Percentiles rank a stretch among this genome's conserved stretches.
These are phyloP conservation scores for Saturnia pavonia DNA, from an alignment of 2,888 invertebrate genomes.

Conservation along the genomic window DNA sequence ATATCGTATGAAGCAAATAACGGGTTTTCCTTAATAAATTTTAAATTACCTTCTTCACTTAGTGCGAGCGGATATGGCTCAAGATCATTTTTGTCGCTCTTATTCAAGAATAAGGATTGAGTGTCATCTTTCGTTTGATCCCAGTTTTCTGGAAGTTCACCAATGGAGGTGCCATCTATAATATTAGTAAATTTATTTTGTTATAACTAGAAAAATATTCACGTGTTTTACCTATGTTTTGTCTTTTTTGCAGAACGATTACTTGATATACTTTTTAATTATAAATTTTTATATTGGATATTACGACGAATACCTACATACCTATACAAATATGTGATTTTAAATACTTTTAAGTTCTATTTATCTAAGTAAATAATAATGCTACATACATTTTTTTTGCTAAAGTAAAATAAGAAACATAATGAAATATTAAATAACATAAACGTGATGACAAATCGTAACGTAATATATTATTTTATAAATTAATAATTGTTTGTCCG, in stretches of 20 bases:
- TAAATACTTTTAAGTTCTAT: neutral
- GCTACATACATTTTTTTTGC: neutral
- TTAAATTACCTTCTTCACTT: constrained; percentile 73
- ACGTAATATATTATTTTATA: neutral
- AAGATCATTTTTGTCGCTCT: constrained; percentile 79
- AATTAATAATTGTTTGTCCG: neutral
- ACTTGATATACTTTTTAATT: neutral
- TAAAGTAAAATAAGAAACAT: neutral
- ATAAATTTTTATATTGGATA: too few species aligned
- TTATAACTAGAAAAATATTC: neutral
- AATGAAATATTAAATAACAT: neutral
- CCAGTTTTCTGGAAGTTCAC: constrained; percentile 78
- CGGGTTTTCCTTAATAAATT: neutral
- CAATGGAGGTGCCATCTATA: constrained; percentile 70
- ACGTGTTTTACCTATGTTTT: neutral
- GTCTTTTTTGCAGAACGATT: neutral
- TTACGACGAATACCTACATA: too few species aligned
- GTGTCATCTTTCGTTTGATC: constrained; percentile 79
- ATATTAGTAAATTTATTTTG: neutral
- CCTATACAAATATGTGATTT: neutral
- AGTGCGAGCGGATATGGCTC: constrained; percentile 78
- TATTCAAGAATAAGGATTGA: constrained; percentile 77
- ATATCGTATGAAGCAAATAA: neutral
- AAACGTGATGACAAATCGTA: neutral
- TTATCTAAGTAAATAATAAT: neutral